Evolutionary conservation across 2,888 invertebrate species (phyloP), one percentile per base, ranked within the genome.

Genomic region (Elaeidobius kamerunicus): DNA sequence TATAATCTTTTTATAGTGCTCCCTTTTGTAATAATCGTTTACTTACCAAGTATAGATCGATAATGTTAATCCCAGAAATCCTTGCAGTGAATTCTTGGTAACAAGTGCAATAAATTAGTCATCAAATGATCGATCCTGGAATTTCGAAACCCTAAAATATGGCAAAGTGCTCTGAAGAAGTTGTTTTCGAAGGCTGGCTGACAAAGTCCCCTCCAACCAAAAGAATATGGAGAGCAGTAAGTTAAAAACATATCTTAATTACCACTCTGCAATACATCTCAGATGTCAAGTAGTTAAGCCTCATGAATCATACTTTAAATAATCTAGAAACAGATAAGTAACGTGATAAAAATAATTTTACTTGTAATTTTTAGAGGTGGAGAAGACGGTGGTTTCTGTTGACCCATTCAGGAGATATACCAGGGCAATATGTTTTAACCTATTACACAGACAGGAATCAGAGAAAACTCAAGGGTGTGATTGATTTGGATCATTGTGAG

Each of bases 401-500:
- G 65, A 86, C 90, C 61, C 90, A 92, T 71, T 86, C 88, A 28
- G 91, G 93, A 62, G 91, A 94, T 71, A 83, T 94, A 67, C 96
- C 96, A 46, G 92, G 91, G 51, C 94, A 94, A 74, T 96, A 90
- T 77, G 86, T 91, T 69, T 79, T 96, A 64, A 93, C 92, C 71
- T 97, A 97, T 74, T 96, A 90, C 74, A 88, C 91, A 30, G 94
- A 95, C 73, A 82, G 85, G 66, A 85, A 86, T 69, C 86, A 88
- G 72, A 82, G 88, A 64, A 89, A 91, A 67, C 78, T 88, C 62
- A 92, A 93, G 76, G 92, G 92, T 67, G 83, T 85, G 56, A 92
- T 97, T 67, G 90, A 96, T 79, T 80, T 97, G 67, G 95, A 95
- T 78, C 88, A 93, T 72, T 96, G 96, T 74, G 94, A 95, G 76